phyloP scores from a whole-genome alignment of 2,113 vertebrate genomes.

The Nycticebus coucang region DNA sequence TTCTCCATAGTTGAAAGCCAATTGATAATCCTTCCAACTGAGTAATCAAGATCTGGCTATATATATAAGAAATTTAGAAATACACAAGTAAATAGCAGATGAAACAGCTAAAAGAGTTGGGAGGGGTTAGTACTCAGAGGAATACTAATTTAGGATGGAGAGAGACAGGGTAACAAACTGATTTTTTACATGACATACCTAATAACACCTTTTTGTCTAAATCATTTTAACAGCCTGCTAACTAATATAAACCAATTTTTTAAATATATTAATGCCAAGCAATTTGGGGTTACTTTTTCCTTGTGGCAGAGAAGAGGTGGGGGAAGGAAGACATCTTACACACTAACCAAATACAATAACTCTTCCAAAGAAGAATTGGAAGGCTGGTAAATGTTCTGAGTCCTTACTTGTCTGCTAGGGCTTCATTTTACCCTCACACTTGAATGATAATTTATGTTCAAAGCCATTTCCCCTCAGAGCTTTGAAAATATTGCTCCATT shows the following conservation, averaged over 20 bases:
- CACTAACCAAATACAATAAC: conserved; percentile 57
- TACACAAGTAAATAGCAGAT: background rate
- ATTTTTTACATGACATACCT: background rate
- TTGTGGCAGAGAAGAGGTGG: background rate
- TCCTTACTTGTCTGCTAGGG: conserved; percentile 22
- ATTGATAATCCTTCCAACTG: background rate
- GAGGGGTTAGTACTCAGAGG: background rate
- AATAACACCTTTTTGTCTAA: background rate
- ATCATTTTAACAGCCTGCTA: background rate
- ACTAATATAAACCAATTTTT: background rate
- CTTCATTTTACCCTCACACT: conserved; percentile 78
- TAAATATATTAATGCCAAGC: background rate
- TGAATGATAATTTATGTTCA: conserved; percentile 81
- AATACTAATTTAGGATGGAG: background rate
- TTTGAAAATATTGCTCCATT: conserved; percentile 71
- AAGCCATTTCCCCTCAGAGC: conserved; percentile 76
- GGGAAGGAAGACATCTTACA: background rate
- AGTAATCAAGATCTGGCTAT: conserved; percentile 4
- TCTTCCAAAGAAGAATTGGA: conserved; percentile 65
- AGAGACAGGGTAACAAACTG: background rate
- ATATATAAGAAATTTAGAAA: conserved; percentile 2
- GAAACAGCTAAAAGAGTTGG: background rate
- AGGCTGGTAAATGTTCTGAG: conserved; percentile 78
- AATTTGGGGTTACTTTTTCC: background rate
- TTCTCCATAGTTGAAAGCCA: background rate